A percentile compares a stretch with the other conserved stretches of the same genome.
These are phyloP conservation scores for Kryptolebias marmoratus DNA, from an alignment of 2,113 vertebrate species.

Conservation along the genomic window DNA sequence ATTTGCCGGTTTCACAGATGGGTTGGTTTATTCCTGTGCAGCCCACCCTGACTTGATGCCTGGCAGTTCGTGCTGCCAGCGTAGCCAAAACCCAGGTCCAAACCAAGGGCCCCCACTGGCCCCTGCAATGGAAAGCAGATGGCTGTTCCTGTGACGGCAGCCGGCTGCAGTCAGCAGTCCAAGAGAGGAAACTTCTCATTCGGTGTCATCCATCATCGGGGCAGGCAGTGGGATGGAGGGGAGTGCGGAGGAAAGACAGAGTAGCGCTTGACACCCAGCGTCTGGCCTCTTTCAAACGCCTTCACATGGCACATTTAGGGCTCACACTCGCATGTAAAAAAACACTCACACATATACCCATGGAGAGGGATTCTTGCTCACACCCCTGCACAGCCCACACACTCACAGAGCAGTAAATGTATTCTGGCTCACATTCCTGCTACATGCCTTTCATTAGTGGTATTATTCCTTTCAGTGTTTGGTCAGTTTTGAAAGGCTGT, in stretches of 20 bases:
- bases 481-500: constrained; percentile 51
- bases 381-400: constrained; percentile 20
- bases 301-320: constrained; percentile 74
- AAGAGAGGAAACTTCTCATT: constrained; percentile 83
- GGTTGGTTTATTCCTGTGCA: constrained; percentile 33
- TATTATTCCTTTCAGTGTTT: constrained; percentile 71
- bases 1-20: constrained; percentile 42
- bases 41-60: constrained; percentile 43
- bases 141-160: constrained; percentile 71
- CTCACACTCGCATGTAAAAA: constrained; percentile 62
- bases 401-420: constrained; percentile 52
- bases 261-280: constrained; percentile 67
- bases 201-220: constrained; percentile 80
- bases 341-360: constrained; percentile 44
- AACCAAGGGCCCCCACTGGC: constrained; percentile 44
- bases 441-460: constrained; percentile 71
- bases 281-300: constrained; percentile 80
- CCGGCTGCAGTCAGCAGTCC: constrained; percentile 68
- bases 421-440: constrained; percentile 62
- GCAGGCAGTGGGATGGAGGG: constrained; percentile 37
- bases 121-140: constrained; percentile 80
- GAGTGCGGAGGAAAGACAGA: constrained; percentile 57
- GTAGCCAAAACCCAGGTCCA: constrained; percentile 49
- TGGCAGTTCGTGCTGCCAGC: constrained; percentile 26
- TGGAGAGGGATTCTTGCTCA: not conserved